A percentile compares a stretch with the other conserved stretches of the same genome.
phyloP scores from a whole-genome alignment of 2,113 vertebrate species.

The Rhineura floridana region DNA sequence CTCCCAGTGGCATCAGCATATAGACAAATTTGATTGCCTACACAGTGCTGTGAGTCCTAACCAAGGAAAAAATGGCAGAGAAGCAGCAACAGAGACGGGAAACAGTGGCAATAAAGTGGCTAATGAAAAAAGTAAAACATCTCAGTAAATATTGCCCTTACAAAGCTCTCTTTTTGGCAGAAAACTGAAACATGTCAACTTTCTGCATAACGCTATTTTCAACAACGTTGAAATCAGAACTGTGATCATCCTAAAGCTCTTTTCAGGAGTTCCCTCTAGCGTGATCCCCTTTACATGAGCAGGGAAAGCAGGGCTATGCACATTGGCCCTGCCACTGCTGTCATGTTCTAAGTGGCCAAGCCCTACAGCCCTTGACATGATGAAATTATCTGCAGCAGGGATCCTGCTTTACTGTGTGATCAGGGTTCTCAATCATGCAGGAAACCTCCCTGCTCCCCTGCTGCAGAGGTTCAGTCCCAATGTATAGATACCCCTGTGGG shows the following conservation, averaged over 20 bases:
- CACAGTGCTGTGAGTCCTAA: background rate
- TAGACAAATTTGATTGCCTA: background rate
- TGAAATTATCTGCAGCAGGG: too few species aligned
- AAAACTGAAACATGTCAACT: background rate
- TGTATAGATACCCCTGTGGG: too few species aligned
- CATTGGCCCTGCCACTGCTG: too few species aligned
- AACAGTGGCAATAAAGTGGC: background rate
- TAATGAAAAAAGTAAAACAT: background rate
- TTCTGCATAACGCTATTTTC: background rate
- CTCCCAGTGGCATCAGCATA: background rate
- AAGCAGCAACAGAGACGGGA: background rate
- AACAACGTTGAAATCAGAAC: constrained; percentile 18
- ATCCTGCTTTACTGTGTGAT: too few species aligned
- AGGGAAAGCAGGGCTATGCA: too few species aligned
- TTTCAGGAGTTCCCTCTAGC: too few species aligned
- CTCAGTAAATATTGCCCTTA: background rate
- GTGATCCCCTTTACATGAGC: too few species aligned
- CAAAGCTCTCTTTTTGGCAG: background rate
- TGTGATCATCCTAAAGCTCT: background rate
- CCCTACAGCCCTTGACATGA: too few species aligned
- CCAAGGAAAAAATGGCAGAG: background rate
- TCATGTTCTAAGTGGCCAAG: too few species aligned
- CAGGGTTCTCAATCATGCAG: too few species aligned
- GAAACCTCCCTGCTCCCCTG: too few species aligned
- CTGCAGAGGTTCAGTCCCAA: too few species aligned